phyloP scores from a whole-genome alignment of 23 tunicate species.

The Diplosoma virens region DNA sequence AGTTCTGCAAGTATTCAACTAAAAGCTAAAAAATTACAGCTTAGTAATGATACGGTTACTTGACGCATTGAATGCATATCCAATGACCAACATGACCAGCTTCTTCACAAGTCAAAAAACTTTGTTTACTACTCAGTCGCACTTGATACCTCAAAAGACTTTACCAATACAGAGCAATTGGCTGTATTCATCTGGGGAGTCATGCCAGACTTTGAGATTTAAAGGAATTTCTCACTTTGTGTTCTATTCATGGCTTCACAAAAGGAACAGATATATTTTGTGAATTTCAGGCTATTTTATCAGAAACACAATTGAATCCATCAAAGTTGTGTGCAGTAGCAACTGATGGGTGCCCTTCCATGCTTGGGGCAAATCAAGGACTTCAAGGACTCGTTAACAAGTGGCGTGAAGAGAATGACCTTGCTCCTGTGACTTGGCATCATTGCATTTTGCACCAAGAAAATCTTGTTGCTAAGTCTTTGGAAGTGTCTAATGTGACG shows the following conservation, averaged over 20 bases:
- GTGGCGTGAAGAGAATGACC: slow-evolving; percentile 64
- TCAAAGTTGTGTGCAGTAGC: slow-evolving; percentile 50
- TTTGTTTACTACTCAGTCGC: slow-evolving; percentile 35
- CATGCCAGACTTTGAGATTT: slow-evolving; percentile 54
- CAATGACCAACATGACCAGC: slow-evolving; percentile 45
- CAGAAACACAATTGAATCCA: slow-evolving; percentile 33
- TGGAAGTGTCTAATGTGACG: slow-evolving; percentile 47
- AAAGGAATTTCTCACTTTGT: slow-evolving; percentile 54
- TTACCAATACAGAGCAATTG: slow-evolving; percentile 48
- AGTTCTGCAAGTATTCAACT: slow-evolving; percentile 30
- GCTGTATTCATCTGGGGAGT: slow-evolving; percentile 34
- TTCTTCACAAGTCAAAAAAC: slow-evolving; percentile 27
- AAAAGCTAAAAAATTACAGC: slow-evolving; percentile 48
- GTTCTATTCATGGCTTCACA: slow-evolving; percentile 28
- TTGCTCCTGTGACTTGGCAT: slow-evolving; percentile 63
- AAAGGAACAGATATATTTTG: slow-evolving; percentile 36
- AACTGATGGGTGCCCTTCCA: slow-evolving; percentile 52
- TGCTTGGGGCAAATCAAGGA: slow-evolving; percentile 57
- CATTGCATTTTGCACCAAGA: slow-evolving; percentile 60
- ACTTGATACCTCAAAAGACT: slow-evolving; percentile 52
- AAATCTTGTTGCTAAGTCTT: slow-evolving; percentile 60
- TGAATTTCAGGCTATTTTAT: slow-evolving; percentile 45
- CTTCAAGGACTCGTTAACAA: slow-evolving; percentile 59
- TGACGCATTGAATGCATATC: slow-evolving; percentile 30
- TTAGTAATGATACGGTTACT: slow-evolving; percentile 36